phyloP scores from a whole-genome alignment of 2,888 invertebrate species.

The Rhogogaster chlorosoma region DNA sequence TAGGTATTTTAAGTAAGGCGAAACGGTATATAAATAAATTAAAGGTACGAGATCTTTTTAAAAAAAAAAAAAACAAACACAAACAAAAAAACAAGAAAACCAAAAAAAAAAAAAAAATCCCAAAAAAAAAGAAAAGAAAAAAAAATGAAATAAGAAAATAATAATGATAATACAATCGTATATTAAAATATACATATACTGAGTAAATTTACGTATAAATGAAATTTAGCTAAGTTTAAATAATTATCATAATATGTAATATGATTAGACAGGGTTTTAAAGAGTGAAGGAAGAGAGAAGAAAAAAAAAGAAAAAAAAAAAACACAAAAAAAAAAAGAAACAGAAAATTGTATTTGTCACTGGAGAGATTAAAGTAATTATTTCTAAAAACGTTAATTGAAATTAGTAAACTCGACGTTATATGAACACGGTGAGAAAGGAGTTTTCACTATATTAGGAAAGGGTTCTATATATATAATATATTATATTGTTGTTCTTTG shows the following conservation, averaged over 20 bases:
- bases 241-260: conserved; percentile 49
- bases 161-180: conserved; percentile 21
- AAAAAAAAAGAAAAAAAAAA: conserved; percentile 58
- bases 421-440: conserved; percentile 28
- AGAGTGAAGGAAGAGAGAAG: conserved; percentile 51
- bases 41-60: conserved; percentile 17
- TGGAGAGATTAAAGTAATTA: conserved; percentile 34
- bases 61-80: neutral
- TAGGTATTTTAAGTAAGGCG: neutral
- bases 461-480: conserved; percentile 20
- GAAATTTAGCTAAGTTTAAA: conserved; percentile 41
- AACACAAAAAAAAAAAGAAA: conserved; percentile 55
- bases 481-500: conserved; percentile 30
- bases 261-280: conserved; percentile 53
- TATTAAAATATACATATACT: conserved; percentile 13
- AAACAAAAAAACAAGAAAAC: neutral
- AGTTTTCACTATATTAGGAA: conserved; percentile 33
- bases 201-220: conserved; percentile 36
- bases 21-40: conserved; percentile 19
- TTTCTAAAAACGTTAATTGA: conserved; percentile 21
- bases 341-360: conserved; percentile 28
- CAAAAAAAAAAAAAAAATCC: conserved; percentile 52
- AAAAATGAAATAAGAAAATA: conserved; percentile 20
- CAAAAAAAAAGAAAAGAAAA: conserved; percentile 44
- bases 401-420: conserved; percentile 32